phyloP scores from a whole-genome alignment of 2,113 vertebrate species.

The Corvus cornix region DNA sequence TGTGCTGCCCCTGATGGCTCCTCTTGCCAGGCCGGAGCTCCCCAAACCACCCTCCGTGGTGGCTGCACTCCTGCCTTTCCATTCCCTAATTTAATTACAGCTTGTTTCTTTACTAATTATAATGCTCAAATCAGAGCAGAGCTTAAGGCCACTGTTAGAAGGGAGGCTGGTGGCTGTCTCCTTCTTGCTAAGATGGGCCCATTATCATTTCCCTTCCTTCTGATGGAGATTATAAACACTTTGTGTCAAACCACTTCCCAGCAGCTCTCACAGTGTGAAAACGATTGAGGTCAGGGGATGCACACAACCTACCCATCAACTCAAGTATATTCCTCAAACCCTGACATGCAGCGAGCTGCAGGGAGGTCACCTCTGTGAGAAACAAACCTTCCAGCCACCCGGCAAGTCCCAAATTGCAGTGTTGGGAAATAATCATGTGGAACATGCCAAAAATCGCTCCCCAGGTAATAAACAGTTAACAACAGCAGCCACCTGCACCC shows the following conservation, averaged over 20 bases:
- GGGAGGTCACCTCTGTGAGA: conserved; percentile 77
- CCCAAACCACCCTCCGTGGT: accelerated
- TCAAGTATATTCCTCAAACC: conserved; percentile 67
- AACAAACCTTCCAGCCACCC: conserved; percentile 58
- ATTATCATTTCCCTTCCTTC: conserved; percentile 39
- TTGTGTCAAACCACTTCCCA: conserved; percentile 65
- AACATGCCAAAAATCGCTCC: conserved; percentile 18
- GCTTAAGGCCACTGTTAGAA: conserved; percentile 31
- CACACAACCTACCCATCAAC: conserved; percentile 75
- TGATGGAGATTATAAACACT: conserved; percentile 65
- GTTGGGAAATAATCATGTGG: conserved; percentile 53
- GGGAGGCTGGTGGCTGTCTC: conserved; percentile 28
- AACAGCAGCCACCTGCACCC: conserved; percentile 20
- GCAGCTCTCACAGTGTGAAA: conserved; percentile 68
- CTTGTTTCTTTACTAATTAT: conserved; percentile 41
- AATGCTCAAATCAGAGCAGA: conserved; percentile 14
- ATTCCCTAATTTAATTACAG: conserved; percentile 29
- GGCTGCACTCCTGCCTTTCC: conserved; percentile 12
- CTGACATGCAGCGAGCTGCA: conserved; percentile 61
- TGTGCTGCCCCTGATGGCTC: background rate
- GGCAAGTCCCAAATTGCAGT: conserved; percentile 67
- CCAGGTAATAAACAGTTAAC: conserved; percentile 60
- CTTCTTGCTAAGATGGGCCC: conserved; percentile 3
- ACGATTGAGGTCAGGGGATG: conserved; percentile 75
- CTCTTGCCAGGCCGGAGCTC: background rate